Evolutionary conservation across 2,797 vertebrate species (phyloP).

Genomic region (Geotrypetes seraphini): DNA sequence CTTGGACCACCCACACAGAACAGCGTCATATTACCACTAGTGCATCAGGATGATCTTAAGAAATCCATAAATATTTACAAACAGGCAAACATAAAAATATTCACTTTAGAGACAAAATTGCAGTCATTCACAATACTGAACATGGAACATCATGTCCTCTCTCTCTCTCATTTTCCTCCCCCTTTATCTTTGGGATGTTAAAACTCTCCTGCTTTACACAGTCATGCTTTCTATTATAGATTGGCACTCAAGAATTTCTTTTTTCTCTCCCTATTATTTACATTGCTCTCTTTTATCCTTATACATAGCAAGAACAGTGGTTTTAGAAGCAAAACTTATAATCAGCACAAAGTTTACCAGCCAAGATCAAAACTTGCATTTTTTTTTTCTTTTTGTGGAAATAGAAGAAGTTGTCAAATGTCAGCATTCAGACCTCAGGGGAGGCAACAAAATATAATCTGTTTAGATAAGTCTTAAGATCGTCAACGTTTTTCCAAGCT

Average conservation of each 20-base stretch:
- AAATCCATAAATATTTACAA: no score
- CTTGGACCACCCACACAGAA: no score
- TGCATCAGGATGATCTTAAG: no score
- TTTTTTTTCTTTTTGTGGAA: slow-evolving; percentile 1
- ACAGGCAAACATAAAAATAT: no score
- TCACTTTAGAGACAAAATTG: no score
- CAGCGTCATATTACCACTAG: no score
- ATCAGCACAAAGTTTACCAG: slow-evolving; percentile 40
- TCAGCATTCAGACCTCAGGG: slow-evolving; percentile 11
- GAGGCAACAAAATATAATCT: slow-evolving; percentile 29
- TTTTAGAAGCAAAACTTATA: slow-evolving; percentile 44
- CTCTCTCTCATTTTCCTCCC: no score
- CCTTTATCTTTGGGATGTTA: slow-evolving; percentile 36
- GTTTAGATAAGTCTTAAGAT: slow-evolving; percentile 7
- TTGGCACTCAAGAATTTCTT: slow-evolving; percentile 38
- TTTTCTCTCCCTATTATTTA: slow-evolving; percentile 48
- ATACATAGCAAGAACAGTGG: slow-evolving; percentile 50
- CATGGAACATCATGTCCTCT: slow-evolving; percentile 32
- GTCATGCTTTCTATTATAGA: slow-evolving; percentile 34
- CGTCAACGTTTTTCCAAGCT: slow-evolving; percentile 29
- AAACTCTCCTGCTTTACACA: slow-evolving; percentile 36
- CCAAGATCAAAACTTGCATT: slow-evolving; percentile 35
- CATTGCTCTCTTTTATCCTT: slow-evolving; percentile 46
- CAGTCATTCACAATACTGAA: no score
- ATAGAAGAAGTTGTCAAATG: slow-evolving; percentile 27